phyloP scores from a whole-genome alignment of 2,797 vertebrate genomes.

The Smutsia gigantea region DNA sequence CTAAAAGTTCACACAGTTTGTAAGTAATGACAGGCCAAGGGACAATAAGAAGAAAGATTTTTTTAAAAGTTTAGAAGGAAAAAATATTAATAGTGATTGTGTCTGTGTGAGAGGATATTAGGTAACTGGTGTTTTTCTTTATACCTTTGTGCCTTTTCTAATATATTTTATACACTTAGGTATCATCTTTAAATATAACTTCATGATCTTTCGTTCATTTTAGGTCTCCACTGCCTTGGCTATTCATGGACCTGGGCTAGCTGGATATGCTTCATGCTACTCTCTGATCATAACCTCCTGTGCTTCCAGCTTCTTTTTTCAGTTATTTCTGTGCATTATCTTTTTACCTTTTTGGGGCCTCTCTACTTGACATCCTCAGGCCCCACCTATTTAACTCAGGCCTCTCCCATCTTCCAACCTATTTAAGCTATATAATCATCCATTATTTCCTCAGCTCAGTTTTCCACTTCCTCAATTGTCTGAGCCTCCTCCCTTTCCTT shows the following conservation, averaged over 20 bases:
- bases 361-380: neutral
- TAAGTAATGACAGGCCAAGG: slow-evolving; percentile 22
- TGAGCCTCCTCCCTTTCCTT: neutral
- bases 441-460: neutral
- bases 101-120: neutral
- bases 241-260: neutral
- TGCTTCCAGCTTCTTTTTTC: neutral
- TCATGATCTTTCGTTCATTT: neutral
- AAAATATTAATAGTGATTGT: neutral
- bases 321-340: neutral
- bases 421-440: neutral
- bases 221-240: neutral
- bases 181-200: neutral
- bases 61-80: neutral
- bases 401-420: neutral
- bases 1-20: neutral
- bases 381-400: neutral
- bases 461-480: neutral
- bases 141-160: neutral
- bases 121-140: neutral
- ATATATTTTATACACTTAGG: neutral
- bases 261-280: neutral
- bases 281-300: neutral
- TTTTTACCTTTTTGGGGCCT: neutral
- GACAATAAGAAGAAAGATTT: neutral